Conservation (phyloP, 2,888 invertebrate genomes). For the Drosophila maculinotata region DNA sequence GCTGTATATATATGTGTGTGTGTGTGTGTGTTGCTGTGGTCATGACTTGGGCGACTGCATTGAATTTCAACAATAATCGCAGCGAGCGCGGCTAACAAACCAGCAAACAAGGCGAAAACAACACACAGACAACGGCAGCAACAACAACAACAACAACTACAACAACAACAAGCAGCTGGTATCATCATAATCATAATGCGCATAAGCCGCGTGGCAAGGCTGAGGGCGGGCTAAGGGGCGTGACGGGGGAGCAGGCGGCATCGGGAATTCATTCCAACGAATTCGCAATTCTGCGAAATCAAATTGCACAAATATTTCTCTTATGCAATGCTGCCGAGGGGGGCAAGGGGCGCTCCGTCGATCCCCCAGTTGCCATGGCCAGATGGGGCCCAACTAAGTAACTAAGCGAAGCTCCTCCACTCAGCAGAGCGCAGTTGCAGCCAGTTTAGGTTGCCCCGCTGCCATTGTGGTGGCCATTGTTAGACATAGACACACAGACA, state of each 20-base stretch:
- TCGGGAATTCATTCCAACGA: conserved; percentile 81
- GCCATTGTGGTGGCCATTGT: conserved; percentile 74
- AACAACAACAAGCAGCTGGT: conserved; percentile 53
- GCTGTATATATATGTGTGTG: conserved; percentile 10
- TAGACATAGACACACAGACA: conserved; percentile 72
- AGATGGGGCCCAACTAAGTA: conserved; percentile 69
- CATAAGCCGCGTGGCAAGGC: conserved; percentile 67
- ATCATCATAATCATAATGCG: conserved; percentile 81
- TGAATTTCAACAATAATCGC: conserved; percentile 79
- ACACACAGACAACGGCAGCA: conserved; percentile 47
- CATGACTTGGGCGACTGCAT: conserved; percentile 73
- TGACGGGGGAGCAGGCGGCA: conserved; percentile 10
- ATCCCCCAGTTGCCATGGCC: conserved; percentile 66
- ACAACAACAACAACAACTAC: conserved; percentile 54
- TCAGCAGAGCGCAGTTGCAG: conserved; percentile 18
- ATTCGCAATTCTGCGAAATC: conserved; percentile 83
- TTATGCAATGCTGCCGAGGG: conserved; percentile 61
- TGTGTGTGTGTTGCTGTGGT: conserved; percentile 38
- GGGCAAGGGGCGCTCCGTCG: conserved; percentile 12
- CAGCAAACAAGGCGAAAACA: conserved; percentile 80
- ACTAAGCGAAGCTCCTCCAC: conserved; percentile 53
- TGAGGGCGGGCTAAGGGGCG: conserved; percentile 30
- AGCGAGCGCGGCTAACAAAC: conserved; percentile 72
- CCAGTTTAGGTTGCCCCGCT: conserved; percentile 41
- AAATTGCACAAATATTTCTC: conserved; percentile 80